Evolutionary conservation across 2,113 vertebrate species (phyloP).

Genomic region (Microtus montanus): DNA sequence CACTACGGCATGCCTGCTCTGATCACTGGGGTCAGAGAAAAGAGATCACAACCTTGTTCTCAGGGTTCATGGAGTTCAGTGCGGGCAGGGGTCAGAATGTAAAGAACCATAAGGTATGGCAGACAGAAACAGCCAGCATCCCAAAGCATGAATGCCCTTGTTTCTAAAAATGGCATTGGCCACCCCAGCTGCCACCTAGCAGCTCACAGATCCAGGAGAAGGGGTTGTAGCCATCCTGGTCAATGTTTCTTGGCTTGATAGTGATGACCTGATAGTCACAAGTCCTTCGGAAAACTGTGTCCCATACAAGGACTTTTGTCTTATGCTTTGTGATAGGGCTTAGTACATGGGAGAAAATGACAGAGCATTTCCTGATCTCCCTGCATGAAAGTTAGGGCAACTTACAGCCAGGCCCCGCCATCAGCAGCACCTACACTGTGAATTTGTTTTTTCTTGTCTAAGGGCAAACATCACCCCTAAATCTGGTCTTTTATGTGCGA

Average conservation of each 20-base stretch:
- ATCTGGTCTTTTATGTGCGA: constrained; percentile 26
- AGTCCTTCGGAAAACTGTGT: background rate
- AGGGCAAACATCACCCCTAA: background rate
- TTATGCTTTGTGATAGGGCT: constrained; percentile 34
- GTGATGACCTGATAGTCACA: background rate
- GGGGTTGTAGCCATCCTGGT: background rate
- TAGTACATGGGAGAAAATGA: background rate
- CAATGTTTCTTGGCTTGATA: background rate
- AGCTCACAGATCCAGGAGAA: background rate
- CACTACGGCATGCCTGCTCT: background rate
- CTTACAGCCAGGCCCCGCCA: background rate
- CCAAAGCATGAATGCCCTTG: background rate
- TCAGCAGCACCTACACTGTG: background rate
- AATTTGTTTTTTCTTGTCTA: background rate
- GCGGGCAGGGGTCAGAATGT: background rate
- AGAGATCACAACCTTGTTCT: background rate
- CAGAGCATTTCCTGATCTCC: background rate
- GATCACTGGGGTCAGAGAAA: background rate
- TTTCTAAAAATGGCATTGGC: background rate
- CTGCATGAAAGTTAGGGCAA: background rate
- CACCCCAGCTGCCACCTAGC: background rate
- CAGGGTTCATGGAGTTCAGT: background rate
- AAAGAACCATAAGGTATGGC: background rate
- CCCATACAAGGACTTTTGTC: background rate
- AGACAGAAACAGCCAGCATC: background rate